phyloP scores from a whole-genome alignment of 2,888 invertebrate genomes.

The Macroteleia sp. region DNA sequence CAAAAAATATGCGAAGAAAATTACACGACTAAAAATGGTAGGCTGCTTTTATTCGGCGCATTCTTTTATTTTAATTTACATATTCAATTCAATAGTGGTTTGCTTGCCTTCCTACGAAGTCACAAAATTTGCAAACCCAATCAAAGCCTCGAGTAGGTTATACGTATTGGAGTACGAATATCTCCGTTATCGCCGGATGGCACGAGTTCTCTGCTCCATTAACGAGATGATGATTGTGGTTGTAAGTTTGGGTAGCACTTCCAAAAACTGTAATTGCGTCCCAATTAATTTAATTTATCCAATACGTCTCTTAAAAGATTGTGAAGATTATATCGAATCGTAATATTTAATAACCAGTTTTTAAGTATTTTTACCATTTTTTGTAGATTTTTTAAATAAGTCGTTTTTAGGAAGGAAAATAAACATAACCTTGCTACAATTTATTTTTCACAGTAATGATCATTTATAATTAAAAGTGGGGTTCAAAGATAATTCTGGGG shows the following conservation, averaged over 20 bases:
- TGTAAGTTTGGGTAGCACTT: conserved; percentile 30
- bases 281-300: conserved; percentile 51
- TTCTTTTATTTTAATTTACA: conserved; percentile 46
- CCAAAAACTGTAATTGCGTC: conserved; percentile 43
- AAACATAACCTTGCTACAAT: no score
- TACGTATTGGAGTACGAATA: conserved; percentile 46
- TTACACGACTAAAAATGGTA: conserved; percentile 10
- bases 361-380: no score
- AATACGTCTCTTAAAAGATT: no score
- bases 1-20: conserved; percentile 8
- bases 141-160: conserved; percentile 50
- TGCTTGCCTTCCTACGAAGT: conserved; percentile 25
- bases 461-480: no score
- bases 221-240: conserved; percentile 57
- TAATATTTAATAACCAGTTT: no score
- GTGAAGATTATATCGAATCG: no score
- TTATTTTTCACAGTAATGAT: no score
- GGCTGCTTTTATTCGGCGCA: neutral
- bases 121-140: conserved; percentile 59
- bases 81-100: conserved; percentile 38
- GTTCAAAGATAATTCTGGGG: no score
- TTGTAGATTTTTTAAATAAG: no score
- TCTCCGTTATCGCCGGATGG: conserved; percentile 59
- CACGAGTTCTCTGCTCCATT: conserved; percentile 59
- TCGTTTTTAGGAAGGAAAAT: no score